Base-by-base conservation (phyloP, 2,888 invertebrate species). In the Cantharis nigra region DNA sequence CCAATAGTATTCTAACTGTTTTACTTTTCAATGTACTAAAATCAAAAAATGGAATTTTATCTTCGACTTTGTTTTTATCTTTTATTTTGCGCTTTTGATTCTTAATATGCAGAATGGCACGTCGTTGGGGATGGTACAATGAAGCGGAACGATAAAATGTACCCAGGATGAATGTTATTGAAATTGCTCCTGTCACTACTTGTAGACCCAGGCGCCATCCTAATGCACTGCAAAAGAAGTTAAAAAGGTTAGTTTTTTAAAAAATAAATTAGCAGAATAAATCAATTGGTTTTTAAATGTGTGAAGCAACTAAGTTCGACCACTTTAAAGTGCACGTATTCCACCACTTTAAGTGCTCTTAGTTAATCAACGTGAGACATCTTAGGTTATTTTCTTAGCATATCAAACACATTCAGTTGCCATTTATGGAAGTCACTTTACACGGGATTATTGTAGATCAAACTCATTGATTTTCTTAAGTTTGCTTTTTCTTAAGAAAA, bases 101-200 rank as follows among this genome's bases (percentile, higher is more conserved):
- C 89, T 96, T 97, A 84, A 97, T 92, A 87, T 97, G 96, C 64
- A 97, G 90, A 83, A 97, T 96, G 77, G 96, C 96, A 78, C 96
- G 91, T 76, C 96, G 89, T 86, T 96, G 95, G 0, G 96, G 96
- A 87, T 97, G 96, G 88, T 97, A 97, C 9, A 97, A 90, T 0
- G 96, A 96, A 0, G 96, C 96, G 7, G 96, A 96, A 33, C 97
- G 93, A 89, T 96, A 97, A 89, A 96, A 95, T 5, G 95, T 95
- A 72, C 96, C 96, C 30, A 96, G 91, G 84, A 96, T 93, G 87
- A 96, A 96, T 0, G 96, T 95, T 70, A 94, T 90, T 83, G 96
- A 95, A 63, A 96, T 93, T 14, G 94, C 93, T 69, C 95, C 95
- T n/a, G 96, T 96, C 62, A 96, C 94, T 33, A 95, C 94, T 88